Evolutionary conservation across 2,797 vertebrate species (phyloP).

Genomic region (Vespertilio murinus): DNA sequence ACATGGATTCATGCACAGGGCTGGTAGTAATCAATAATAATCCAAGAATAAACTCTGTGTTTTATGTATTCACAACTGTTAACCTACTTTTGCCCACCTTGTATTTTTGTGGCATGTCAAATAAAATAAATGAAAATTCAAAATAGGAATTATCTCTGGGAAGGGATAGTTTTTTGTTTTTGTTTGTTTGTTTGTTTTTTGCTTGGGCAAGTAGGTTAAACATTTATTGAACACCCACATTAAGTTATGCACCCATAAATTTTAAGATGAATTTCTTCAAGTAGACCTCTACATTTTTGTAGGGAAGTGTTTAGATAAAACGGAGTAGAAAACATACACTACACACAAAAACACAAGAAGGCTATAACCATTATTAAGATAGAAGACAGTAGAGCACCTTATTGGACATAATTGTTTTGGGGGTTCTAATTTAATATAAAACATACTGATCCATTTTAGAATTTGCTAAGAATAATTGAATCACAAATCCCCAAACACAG

Average conservation of each 20-base stretch:
- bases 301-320: neutral
- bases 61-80: neutral
- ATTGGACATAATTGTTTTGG: neutral
- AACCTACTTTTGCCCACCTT: neutral
- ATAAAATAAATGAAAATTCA: neutral
- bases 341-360: neutral
- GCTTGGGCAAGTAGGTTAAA: neutral
- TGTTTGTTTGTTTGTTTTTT: neutral
- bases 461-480: constrained; percentile 30
- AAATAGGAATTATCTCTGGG: neutral
- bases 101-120: neutral
- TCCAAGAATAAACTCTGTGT: neutral
- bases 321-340: neutral
- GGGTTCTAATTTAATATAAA: neutral
- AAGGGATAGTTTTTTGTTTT: neutral
- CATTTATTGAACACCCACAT: neutral
- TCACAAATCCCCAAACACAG: neutral
- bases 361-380: neutral
- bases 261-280: constrained; percentile 4
- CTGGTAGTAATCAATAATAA: neutral
- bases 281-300: neutral
- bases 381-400: neutral
- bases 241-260: neutral
- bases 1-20: no score
- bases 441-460: neutral